Evolutionary conservation across 2,797 vertebrate species (phyloP), one percentile per base, ranked within the genome.

Genomic region (Gallinago solitaria): DNA sequence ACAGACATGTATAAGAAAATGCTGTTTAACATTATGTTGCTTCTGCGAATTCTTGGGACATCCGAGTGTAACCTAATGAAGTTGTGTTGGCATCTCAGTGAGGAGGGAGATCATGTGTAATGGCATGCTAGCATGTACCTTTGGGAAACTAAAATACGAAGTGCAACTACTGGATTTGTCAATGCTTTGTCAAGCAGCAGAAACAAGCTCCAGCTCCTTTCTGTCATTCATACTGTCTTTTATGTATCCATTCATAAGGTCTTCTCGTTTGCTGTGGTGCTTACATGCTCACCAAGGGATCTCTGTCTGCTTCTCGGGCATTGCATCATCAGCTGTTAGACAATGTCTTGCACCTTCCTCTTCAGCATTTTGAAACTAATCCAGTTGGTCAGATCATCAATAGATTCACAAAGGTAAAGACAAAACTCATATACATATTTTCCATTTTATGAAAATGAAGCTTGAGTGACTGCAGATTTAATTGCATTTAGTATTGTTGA

Each of bases 401-500:
- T 47, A 92, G 94, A 20, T 97, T 98, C 85, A 97, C 97, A 71
- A 98, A 97, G 97, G 97, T 98, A 88, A 91, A 76, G 27, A 33
- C 21, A 77, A 92, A 80, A 63, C 16, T 87, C 6, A 5, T 16
- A 11, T 16, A 11, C 7, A 1, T 47, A 21, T 77, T 39, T 74
- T 56, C 33, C 16, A 16, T 77, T 89, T 74, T 59, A 51, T 53
- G 71, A 68, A 45, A 57, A 43, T 39, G 30, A 73, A 63, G 33
- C 50, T 70, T 24, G 18, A 68, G 14, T 19, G 32, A 25, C 15
- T 61, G 28, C 15, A 43, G 30, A 30, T 65, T 77, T 69, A 67
- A 51, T 60, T 61, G 56, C 20, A 33, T 32, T 73, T 61, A 69
- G 28, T 30, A 12, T 16, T 67, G 43, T n/a, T 77, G 37, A 77